phyloP scores from a whole-genome alignment of 2,888 invertebrate genomes.

The Spisula subtruncata region DNA sequence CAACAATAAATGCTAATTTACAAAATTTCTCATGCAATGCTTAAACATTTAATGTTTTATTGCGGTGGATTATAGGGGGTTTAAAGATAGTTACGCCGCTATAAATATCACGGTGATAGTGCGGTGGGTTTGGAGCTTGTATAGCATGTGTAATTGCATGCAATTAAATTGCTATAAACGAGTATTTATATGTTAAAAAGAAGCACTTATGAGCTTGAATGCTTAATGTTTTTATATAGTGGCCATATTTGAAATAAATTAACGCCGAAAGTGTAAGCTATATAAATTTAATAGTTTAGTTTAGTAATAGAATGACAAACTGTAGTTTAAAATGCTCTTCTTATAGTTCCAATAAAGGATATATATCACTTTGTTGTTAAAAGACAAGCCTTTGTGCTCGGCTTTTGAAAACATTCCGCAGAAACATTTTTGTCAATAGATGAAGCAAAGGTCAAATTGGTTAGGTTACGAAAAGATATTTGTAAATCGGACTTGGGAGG shows the following conservation, averaged over 20 bases:
- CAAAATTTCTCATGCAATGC: slow-evolving; percentile 5
- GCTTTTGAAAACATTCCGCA: too few relatives aligned
- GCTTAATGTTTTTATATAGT: not conserved
- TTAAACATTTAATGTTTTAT: not conserved
- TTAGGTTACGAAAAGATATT: too few relatives aligned
- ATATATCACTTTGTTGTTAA: too few relatives aligned
- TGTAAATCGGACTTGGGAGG: too few relatives aligned
- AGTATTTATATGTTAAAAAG: not conserved
- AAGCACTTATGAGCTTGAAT: not conserved
- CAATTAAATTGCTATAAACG: slow-evolving; percentile 18
- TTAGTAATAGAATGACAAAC: too few relatives aligned
- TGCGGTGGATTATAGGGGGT: not conserved
- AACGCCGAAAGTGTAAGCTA: not conserved
- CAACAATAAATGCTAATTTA: not conserved
- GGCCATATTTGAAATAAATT: not conserved
- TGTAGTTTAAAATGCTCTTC: too few relatives aligned
- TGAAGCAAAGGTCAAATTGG: too few relatives aligned
- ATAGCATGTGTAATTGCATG: not conserved
- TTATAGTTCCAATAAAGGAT: too few relatives aligned
- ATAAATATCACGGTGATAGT: not conserved
- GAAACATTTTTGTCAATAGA: too few relatives aligned
- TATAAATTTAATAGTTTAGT: not conserved
- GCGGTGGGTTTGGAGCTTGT: not conserved
- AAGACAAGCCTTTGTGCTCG: too few relatives aligned
- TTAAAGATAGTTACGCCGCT: not conserved